Percentiles rank a stretch among this genome's conserved stretches.
These are phyloP conservation scores for Melanotaenia trifasciata DNA, from an alignment of 2,797 vertebrate genomes.

Conservation along the genomic window DNA sequence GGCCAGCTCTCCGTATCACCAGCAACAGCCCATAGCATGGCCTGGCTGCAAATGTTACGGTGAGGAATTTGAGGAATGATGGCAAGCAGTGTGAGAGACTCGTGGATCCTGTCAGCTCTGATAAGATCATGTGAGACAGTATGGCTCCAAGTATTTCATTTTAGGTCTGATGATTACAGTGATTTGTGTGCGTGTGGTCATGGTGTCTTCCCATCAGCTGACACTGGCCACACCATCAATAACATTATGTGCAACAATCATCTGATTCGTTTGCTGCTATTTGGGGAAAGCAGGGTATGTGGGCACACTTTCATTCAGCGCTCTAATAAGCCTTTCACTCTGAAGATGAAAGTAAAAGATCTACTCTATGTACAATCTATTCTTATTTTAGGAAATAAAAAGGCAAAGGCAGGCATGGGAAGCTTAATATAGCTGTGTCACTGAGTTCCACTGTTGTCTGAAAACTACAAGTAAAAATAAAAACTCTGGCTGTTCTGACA, in stretches of 20 bases:
- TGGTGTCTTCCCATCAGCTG: constrained; percentile 50
- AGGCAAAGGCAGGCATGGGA: not conserved
- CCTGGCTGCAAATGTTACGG: constrained; percentile 20
- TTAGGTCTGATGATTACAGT: constrained; percentile 53
- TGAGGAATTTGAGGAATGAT: constrained; percentile 76
- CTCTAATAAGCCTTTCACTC: not conserved
- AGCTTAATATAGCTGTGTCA: not conserved
- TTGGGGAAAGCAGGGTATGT: constrained; percentile 15
- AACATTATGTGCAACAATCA: constrained; percentile 45
- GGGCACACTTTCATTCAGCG: not conserved
- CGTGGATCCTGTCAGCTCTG: constrained; percentile 69
- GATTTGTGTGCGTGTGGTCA: constrained; percentile 11
- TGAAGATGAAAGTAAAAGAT: not conserved
- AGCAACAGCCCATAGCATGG: constrained; percentile 25
- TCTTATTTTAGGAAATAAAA: not conserved
- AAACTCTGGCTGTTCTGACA: not conserved
- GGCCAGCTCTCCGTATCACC: constrained; percentile 18
- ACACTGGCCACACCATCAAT: constrained; percentile 43
- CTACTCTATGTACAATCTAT: not conserved
- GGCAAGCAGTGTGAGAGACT: constrained; percentile 60
- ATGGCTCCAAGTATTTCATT: constrained; percentile 34
- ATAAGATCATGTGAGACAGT: constrained; percentile 68
- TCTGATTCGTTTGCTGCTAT: constrained; percentile 40
- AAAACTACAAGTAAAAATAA: not conserved
- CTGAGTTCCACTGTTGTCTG: not conserved